These are phyloP conservation scores for Neosalanx taihuensis DNA, from an alignment of 2,797 vertebrate genomes.

Conservation along the genomic window DNA sequence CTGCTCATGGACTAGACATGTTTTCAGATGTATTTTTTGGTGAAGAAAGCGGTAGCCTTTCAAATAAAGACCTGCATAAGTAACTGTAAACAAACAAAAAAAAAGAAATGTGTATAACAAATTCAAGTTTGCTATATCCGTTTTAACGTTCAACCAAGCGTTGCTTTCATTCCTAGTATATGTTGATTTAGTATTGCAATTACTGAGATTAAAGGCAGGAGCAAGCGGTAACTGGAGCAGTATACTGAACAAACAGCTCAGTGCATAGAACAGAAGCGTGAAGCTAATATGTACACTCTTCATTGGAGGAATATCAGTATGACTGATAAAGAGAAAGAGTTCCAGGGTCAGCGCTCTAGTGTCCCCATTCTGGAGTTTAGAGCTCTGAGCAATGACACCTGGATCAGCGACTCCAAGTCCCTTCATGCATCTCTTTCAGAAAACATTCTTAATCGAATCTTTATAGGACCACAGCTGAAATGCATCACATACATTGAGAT, in stretches of 20 bases:
- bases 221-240: slow-evolving; percentile 7
- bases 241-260: slow-evolving; percentile 21
- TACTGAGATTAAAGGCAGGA: slow-evolving; percentile 23
- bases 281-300: slow-evolving; percentile 20
- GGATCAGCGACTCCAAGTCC: slow-evolving; percentile 21
- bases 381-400: slow-evolving; percentile 22
- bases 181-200: slow-evolving; percentile 24
- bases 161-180: slow-evolving; percentile 10
- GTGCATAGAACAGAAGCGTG: slow-evolving; percentile 26
- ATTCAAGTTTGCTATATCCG: no score
- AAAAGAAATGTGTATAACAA: neutral
- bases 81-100: no score
- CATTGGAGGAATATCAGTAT: slow-evolving; percentile 36
- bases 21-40: neutral
- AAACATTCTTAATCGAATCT: slow-evolving; percentile 36
- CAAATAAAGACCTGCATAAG: slow-evolving; percentile 8
- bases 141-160: slow-evolving; percentile 27
- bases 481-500: slow-evolving; percentile 11
- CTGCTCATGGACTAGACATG: slow-evolving; percentile 21
- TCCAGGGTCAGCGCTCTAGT: slow-evolving; percentile 27
- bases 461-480: slow-evolving; percentile 17
- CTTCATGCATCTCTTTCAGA: slow-evolving; percentile 28
- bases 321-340: slow-evolving; percentile 38
- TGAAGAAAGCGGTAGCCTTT: slow-evolving; percentile 20
- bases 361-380: slow-evolving; percentile 26